phyloP scores from a whole-genome alignment of 2,113 vertebrate species.

The Corythaixoides concolor region DNA sequence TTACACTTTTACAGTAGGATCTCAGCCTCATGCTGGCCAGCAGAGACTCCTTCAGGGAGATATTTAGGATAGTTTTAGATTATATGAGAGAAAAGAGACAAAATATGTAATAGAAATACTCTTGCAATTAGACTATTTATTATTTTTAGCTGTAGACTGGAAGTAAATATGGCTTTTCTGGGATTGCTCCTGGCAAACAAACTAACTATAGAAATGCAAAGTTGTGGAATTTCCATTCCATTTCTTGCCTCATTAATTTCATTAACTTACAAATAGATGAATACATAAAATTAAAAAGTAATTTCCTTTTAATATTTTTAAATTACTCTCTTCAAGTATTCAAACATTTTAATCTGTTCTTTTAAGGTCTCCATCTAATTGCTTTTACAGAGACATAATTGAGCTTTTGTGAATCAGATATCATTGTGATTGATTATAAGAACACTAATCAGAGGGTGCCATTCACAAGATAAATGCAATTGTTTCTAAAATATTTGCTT shows the following conservation, averaged over 20 bases:
- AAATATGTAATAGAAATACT: conserved; percentile 13
- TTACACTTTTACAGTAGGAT: not conserved
- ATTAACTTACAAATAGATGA: conserved; percentile 79
- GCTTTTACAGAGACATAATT: conserved; percentile 56
- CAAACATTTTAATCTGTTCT: conserved; percentile 70
- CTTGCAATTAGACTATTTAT: conserved; percentile 35
- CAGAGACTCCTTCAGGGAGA: not conserved
- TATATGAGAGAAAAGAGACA: not conserved
- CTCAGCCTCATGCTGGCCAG: not conserved
- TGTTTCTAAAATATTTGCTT: conserved; percentile 24
- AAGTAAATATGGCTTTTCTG: conserved; percentile 45
- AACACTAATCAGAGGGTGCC: conserved; percentile 15
- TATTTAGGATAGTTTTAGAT: not conserved
- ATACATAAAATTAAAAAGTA: conserved; percentile 76
- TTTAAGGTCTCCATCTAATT: conserved; percentile 64
- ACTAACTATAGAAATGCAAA: conserved; percentile 63
- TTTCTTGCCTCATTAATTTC: conserved; percentile 81
- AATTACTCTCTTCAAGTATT: conserved; percentile 60
- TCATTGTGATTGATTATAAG: conserved; percentile 35
- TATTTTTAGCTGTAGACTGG: conserved; percentile 50
- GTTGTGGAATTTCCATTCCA: conserved; percentile 74
- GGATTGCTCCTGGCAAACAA: conserved; percentile 42
- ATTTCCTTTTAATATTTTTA: conserved; percentile 74
- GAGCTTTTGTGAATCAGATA: conserved; percentile 58
- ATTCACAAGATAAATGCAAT: conserved; percentile 13